Percentiles rank a stretch among this genome's conserved stretches.
Conservation (phyloP, 2,113 vertebrate genomes). For the Psephotus haematonotus region DNA sequence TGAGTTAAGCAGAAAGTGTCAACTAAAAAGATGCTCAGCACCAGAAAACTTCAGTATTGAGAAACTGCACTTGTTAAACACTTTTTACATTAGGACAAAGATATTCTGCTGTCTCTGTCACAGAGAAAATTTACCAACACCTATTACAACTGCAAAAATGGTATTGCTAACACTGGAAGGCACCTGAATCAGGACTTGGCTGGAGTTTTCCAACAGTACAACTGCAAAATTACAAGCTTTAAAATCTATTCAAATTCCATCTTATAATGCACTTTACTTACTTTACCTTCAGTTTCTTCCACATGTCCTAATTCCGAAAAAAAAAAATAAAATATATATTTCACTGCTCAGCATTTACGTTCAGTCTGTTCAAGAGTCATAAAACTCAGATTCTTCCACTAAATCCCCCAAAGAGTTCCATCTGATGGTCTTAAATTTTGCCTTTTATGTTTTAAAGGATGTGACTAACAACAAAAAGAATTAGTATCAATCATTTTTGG, state of each 20-base stretch:
- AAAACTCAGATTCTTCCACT: neutral
- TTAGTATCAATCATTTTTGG: neutral
- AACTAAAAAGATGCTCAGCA: neutral
- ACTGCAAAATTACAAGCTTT: neutral
- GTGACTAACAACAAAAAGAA: neutral
- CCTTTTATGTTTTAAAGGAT: neutral
- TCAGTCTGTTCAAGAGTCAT: neutral
- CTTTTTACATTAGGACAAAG: neutral
- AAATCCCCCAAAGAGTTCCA: neutral
- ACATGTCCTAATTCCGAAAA: neutral
- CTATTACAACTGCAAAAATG: neutral
- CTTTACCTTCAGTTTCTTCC: neutral
- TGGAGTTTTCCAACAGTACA: neutral
- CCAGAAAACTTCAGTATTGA: neutral
- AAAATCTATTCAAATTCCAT: neutral
- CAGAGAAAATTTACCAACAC: neutral
- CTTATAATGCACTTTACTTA: neutral
- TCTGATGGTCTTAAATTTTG: neutral
- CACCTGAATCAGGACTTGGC: neutral
- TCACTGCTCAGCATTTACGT: neutral
- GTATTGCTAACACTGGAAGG: neutral
- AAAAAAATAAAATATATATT: neutral
- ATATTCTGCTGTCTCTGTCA: neutral
- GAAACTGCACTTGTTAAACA: neutral
- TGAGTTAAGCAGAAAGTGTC: neutral